Evolutionary conservation across 2,797 vertebrate species (phyloP), one percentile per base, ranked within the genome.

Genomic region (Hephaestus fuliginosus): DNA sequence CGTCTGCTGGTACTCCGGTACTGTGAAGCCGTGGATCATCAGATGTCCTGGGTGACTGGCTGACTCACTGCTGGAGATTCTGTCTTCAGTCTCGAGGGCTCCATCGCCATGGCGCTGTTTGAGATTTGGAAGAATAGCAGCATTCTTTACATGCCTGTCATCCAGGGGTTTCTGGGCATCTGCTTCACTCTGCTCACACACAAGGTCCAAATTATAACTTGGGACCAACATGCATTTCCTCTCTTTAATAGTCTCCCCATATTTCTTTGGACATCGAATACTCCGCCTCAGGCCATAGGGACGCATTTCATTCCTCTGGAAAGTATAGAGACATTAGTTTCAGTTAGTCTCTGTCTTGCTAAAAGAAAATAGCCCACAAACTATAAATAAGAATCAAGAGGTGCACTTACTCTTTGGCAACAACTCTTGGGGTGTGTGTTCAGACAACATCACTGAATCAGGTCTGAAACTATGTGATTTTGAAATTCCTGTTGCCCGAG

Each of bases 21-120:
- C 78, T 0, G 91, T 90, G 70, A 95, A 95, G 53, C 91, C 92
- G n/a, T 95, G 93, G 86, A 95, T 94, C 84, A 78, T 75, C 65
- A 88, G 69, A 20, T 68, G 80, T 36, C 52, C 82, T 0, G 69
- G 43, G 58, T 75, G 73, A 39, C 15, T 5, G 1, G 44, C 28
- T 15, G 58, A 28, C 33, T 10, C 22, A 1, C 17, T 12, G 28
- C 41, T 52, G 39, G 43, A 33, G n/a, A 53, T 63, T 74, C 2
- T 65, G 51, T 83, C 80, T 44, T 83, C 58, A 1, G 15, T 15
- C 20, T 41, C 1, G 18, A 22, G 41, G 9, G 7, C 25, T 57
- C 60, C 2, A 1, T 74, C 9, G 3, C 36, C 9, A 17, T 2
- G 5, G 20, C 74, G 20, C 25, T 33, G 69, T 52, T 28, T n/a